Percentiles rank a stretch among this genome's conserved stretches.
phyloP scores from a whole-genome alignment of 2,888 invertebrate species.

The Lepidocyrtinus sp. region DNA sequence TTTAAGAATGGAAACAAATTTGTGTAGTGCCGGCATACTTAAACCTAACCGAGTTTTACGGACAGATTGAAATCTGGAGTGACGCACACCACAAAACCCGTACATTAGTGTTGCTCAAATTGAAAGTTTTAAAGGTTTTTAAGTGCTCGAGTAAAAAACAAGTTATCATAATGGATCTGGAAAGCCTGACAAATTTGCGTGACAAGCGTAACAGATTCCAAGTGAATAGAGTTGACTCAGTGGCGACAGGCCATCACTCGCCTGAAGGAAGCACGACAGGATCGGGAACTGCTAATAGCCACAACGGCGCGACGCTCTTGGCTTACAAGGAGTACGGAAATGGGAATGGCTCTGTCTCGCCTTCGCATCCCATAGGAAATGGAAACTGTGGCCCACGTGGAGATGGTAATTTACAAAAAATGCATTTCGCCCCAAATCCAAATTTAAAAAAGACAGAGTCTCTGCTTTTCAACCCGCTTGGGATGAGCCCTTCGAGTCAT shows the following conservation, averaged over 20 bases:
- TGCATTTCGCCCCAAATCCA: conserved; percentile 42
- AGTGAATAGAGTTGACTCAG: conserved; percentile 77
- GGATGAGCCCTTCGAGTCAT: conserved; percentile 26
- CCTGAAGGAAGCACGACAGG: conserved; percentile 68
- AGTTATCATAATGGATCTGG: conserved; percentile 68
- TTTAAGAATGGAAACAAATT: too few relatives aligned
- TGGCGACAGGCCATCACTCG: conserved; percentile 71
- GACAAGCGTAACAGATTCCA: conserved; percentile 74
- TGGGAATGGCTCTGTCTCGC: conserved; percentile 39
- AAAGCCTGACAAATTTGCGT: conserved; percentile 58
- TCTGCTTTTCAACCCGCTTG: conserved; percentile 52
- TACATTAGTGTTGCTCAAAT: too few relatives aligned
- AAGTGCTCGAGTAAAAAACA: too few relatives aligned
- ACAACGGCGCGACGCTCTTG: conserved; percentile 56
- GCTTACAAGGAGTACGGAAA: conserved; percentile 52
- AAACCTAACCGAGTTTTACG: too few relatives aligned
- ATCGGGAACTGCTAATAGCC: conserved; percentile 67
- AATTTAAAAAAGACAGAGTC: conserved; percentile 24
- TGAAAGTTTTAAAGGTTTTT: too few relatives aligned
- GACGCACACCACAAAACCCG: too few relatives aligned
- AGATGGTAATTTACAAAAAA: conserved; percentile 56
- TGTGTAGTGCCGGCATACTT: too few relatives aligned
- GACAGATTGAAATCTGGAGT: too few relatives aligned
- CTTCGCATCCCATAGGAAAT: neutral
- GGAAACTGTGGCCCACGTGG: conserved; percentile 36